phyloP scores from a whole-genome alignment of 2,888 invertebrate species.

The Malthinus flaveolus region DNA sequence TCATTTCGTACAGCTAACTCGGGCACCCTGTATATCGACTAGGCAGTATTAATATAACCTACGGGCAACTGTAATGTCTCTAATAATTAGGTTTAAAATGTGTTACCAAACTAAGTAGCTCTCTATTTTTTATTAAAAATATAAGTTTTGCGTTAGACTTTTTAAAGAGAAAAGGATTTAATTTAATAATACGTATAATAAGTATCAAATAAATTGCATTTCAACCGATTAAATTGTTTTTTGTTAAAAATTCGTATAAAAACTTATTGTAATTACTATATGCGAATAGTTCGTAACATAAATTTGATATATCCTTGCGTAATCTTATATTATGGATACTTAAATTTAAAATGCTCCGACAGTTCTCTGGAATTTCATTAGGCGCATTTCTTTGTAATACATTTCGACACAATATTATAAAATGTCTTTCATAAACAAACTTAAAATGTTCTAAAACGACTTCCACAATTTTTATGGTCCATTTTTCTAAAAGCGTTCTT shows the following conservation, averaged over 20 bases:
- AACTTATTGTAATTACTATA: slow-evolving; percentile 1
- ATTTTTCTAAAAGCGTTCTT: not conserved
- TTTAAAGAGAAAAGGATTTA: too few relatives aligned
- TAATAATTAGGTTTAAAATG: too few relatives aligned
- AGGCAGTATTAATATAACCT: too few relatives aligned
- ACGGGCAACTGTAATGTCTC: too few relatives aligned
- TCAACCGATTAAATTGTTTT: not conserved
- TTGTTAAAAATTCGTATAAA: not conserved
- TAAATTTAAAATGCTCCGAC: not conserved
- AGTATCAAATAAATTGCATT: too few relatives aligned
- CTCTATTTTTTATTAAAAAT: too few relatives aligned
- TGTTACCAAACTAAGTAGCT: too few relatives aligned
- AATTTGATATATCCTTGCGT: not conserved
- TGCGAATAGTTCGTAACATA: not conserved
- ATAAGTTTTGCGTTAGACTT: too few relatives aligned
- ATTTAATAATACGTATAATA: too few relatives aligned
- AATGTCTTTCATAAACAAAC: not conserved
- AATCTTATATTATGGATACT: not conserved
- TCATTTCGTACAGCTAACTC: too few relatives aligned
- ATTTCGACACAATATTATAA: not conserved
- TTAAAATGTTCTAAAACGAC: not conserved
- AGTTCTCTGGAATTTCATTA: not conserved
- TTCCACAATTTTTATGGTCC: not conserved
- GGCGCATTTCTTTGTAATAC: not conserved
- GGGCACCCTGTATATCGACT: too few relatives aligned